Base-by-base conservation (phyloP, 2,888 invertebrate species). In the Diaphora mendica region DNA sequence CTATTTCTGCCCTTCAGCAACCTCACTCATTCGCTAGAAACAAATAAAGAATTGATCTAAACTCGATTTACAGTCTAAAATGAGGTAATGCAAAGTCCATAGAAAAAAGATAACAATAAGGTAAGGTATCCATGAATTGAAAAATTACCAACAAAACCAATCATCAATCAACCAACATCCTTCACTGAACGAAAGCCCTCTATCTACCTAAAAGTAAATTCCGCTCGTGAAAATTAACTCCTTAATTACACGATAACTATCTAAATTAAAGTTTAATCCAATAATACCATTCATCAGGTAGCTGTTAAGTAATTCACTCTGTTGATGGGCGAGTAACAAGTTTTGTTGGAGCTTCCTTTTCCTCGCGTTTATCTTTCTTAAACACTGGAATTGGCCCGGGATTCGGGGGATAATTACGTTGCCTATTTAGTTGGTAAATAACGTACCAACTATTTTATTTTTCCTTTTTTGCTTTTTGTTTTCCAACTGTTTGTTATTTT, bases 361-460 rank as follows among this genome's bases (percentile, higher is more conserved):
- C 86, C 90, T 88, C 90, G 91, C 95, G 93, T 95, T 95, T 95
- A 95, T 95, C 95, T 95, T 93, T 94, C 94, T 95, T 95, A 94
- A 94, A 94, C 93, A 95, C 91, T 92, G 92, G 92, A 94, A 93
- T 94, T 93, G 93, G 92, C 91, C 85, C 86, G 93, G 93, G 93
- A 93, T 93, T 90, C 89, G 81, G 88, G 87, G 91, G 93, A 92
- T 95, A 95, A 94, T 95, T 95, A 94, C 92, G 88, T 91, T 89
- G 90, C 91, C 91, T 92, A 91, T 91, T 91, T 92, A 90, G 90
- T 88, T 89, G 89, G 88, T 91, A 91, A 91, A 90, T 90, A 89
- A 89, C 88, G 84, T 84, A 87, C 15, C 62, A 7, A 62, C 82
- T 86, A 86, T 86, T 85, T 88, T 89, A 86, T 88, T 90, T 87